Evolutionary conservation across 2,113 vertebrate species (phyloP), one percentile per base, ranked within the genome.

Genomic region (Blennius ocellaris): DNA sequence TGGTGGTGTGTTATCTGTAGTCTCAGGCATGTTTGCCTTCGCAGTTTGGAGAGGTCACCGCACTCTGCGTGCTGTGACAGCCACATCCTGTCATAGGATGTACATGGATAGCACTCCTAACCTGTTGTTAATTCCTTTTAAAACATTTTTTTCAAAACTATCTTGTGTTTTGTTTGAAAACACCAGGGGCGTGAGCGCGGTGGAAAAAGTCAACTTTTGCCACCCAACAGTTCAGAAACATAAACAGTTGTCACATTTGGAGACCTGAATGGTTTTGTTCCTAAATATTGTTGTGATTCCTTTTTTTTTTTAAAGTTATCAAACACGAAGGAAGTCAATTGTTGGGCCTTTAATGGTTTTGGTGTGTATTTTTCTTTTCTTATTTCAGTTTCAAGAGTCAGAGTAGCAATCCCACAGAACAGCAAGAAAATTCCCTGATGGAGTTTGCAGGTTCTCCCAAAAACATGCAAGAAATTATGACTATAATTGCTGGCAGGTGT

Each of bases 91-190:
- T 71, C 60, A 60, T 45, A 51, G 73, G 78, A 80, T 85, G 73
- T 80, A 61, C 67, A 54, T 30, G 8, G 70, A 84, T 73, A 87
- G 85, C 85, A 83, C 91, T 93, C 81, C 92, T 66, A 62, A 53
- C 39, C 49, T 80, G 64, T 78, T 77, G 56, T 80, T 82, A 83
- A 90, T 89, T 91, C 65, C 67, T 81, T 65, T 71, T 49, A 16
- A 6, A 11, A 10, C 39, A 47, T 47, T 51, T 39, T 10, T 45
- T 8, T 73, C 55, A 39, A 47, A 75, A 58, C 63, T 5, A 12
- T 72, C 15, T 47, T 0, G 3, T 89, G 81, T 92, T 93, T 91
- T 74, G 65, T 82, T 71, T 83, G 8, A 88, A 86, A 92, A 85
- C 77, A 89, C 41, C 49, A 69, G 40, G 73, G 83, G 88, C 8